Conservation (phyloP, 2,888 invertebrate genomes). For the Chydorus sphaericus region DNA sequence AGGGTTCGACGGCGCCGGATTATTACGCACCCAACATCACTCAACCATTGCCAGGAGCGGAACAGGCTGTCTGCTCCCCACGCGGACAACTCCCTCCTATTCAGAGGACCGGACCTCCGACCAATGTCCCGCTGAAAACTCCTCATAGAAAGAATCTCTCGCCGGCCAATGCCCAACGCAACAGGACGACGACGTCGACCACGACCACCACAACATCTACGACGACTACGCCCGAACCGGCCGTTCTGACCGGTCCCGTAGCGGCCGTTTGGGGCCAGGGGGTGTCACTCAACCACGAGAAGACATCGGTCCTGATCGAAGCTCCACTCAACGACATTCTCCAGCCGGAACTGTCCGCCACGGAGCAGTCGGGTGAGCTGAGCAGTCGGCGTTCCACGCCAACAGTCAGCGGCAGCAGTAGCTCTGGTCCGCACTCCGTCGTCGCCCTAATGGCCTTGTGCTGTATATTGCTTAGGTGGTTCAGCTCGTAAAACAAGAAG, state of each 20-base stretch:
- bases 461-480: too few relatives aligned
- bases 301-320: not conserved
- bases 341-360: not conserved
- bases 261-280: slow-evolving; percentile 1
- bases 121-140: slow-evolving; percentile 3
- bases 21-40: slow-evolving; percentile 14
- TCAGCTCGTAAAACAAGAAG: too few relatives aligned
- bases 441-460: slow-evolving; percentile 1
- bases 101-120: not conserved
- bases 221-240: not conserved
- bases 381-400: not conserved
- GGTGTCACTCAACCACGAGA: slow-evolving; percentile 1
- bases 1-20: slow-evolving; percentile 12
- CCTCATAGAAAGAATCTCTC: slow-evolving; percentile 7
- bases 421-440: too few relatives aligned
- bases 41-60: slow-evolving; percentile 4
- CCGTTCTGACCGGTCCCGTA: not conserved
- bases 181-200: not conserved
- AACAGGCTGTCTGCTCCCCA: not conserved
- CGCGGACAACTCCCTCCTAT: not conserved
- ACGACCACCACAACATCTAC: not conserved
- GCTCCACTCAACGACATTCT: not conserved
- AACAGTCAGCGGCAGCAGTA: too few relatives aligned
- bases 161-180: not conserved
- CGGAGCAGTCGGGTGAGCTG: not conserved